Base-by-base conservation (phyloP, 2,888 invertebrate species). In the Coenonympha arcania region DNA sequence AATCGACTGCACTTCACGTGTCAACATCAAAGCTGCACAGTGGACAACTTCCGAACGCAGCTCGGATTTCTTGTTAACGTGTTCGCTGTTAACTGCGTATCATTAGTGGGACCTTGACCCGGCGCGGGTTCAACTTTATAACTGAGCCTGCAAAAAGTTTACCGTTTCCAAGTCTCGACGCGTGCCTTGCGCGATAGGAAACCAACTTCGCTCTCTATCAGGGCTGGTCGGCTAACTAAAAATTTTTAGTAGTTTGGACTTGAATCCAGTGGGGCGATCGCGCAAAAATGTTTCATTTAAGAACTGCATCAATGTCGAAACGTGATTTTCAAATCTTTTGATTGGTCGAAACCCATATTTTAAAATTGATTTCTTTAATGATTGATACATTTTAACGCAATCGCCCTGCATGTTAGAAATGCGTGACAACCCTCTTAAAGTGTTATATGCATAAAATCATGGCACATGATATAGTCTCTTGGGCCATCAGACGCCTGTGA, bases 191-290 rank as follows among this genome's bases (percentile, higher is more conserved):
- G 58, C 56, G 70, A 69, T 75, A 70, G 65, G 69, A 41, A 79
- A 80, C 75, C 69, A 79, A 82, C 82, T 84, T 82, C 82, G 81
- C 80, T 82, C 79, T 81, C 78, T 59, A 72, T 11, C 48, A 52
- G 45, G 50, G 54, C 6, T 56, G 41, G 37, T 37, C 8, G 13
- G 6, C 37, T 37, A 1, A 13, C 37, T 37, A 8, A 36, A 20
- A 6, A 20, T 37, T 6, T 6, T 34, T 16, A 3, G 9, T 6
- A 19, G 20, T 11, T 36, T 36, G 18, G 18, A 36, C 19, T 1
- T 30, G 11, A 11, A 2, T 4, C 6, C 2, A n/a, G n/a, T n/a
- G n/a, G n/a, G n/a, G n/a, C n/a, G n/a, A n/a, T n/a, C n/a, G n/a
- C n/a, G n/a, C n/a, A n/a, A n/a, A n/a, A n/a, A n/a, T n/a, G n/a